Evolutionary conservation across 2,888 invertebrate genomes (phyloP).

Genomic region (Lepidochitona cinerea): DNA sequence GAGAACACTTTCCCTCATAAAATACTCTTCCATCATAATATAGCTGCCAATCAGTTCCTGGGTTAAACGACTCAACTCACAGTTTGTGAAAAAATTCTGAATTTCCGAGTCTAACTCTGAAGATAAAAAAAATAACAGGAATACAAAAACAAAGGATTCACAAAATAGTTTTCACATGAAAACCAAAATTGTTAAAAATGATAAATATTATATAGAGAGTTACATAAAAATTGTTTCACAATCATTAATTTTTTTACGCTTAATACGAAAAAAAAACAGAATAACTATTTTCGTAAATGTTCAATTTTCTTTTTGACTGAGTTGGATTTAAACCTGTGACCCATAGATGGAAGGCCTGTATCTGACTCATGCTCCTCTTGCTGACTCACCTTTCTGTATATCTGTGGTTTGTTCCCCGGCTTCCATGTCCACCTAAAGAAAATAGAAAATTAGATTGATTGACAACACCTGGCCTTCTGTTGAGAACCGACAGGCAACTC

Average conservation of each 20-base stretch:
- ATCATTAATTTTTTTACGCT: no score
- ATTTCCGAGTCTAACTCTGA: slow-evolving; percentile 61
- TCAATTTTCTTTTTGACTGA: no score
- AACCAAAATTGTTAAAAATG: background rate
- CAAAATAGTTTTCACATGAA: background rate
- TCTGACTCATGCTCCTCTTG: no score
- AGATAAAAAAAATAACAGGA: background rate
- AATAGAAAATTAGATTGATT: slow-evolving; percentile 18
- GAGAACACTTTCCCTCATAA: slow-evolving; percentile 93
- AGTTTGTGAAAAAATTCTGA: slow-evolving; percentile 80
- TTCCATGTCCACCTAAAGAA: slow-evolving; percentile 63
- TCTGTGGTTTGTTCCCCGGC: slow-evolving; percentile 15
- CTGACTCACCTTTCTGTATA: background rate
- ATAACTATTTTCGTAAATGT: no score
- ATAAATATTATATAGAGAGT: no score
- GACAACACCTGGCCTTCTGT: no score
- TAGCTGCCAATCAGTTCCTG: slow-evolving; percentile 84
- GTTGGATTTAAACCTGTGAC: no score
- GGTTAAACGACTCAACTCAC: slow-evolving; percentile 72
- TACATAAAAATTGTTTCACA: no score
- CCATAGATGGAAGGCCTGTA: no score
- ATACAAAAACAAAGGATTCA: background rate
- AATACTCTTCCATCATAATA: slow-evolving; percentile 92
- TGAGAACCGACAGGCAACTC: no score
- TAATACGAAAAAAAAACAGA: no score